Base-by-base conservation (phyloP, 2,888 invertebrate species). In the Brachypalpus laphriformis region DNA sequence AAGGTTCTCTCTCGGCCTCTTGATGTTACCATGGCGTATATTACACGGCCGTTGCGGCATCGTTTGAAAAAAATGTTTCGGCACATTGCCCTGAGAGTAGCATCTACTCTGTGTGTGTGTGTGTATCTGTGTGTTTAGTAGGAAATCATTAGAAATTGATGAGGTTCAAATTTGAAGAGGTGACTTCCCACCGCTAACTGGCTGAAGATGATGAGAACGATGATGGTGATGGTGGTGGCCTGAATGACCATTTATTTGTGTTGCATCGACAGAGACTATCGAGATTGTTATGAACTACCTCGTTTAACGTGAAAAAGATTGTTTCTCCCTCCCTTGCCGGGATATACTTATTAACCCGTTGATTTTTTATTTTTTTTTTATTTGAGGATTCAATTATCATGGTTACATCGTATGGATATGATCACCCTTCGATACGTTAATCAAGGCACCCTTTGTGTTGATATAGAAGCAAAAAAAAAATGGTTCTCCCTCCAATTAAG, bases 121-220 rank as follows among this genome's bases (percentile, higher is more conserved):
- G 4, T n/a, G 22, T 28, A 14, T 57, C 66, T 82, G 72, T 81
- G 72, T 76, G 54, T 57, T 87, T 87, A 85, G 77, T 70, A 74
- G 57, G 74, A 87, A 87, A 80, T 85, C 77, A 85, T 85, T 81
- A 76, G 81, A 77, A 77, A 81, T 81, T 87, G 81, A 85, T 81
- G 81, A 81, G 66, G 74, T 81, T 66, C 51, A 72, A 81, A 74
- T 77, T 71, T 72, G 45, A 68, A 76, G 66, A 83, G 45, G 18
- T 71, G 70, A 68, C 66, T 82, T 25, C 40, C 31, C 54, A 51
- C 25, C 40, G 54, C 42, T 31, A 54, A 49, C 28, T 49, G 65
- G 49, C 47, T 18, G 22, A 40, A 16, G 61, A 28, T 16, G 28
- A 42, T 16, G 16, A 28, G 7, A 22, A 57, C 11, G 20, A 18